These are phyloP conservation scores for Epirrhoe tristata DNA, from an alignment of 2,888 invertebrate species.

Conservation along the genomic window DNA sequence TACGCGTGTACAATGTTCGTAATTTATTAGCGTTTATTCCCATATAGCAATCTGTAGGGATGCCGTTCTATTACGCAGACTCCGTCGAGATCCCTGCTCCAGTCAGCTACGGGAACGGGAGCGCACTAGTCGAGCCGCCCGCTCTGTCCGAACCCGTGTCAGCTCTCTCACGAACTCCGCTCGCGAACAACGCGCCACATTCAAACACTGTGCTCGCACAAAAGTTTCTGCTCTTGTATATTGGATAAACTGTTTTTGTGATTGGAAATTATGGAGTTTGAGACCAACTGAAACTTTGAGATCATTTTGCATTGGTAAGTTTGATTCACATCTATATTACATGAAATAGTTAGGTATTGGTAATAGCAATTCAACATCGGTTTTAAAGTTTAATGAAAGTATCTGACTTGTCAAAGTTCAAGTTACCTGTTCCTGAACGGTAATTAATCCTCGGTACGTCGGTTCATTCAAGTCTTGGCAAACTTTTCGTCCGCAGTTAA, in stretches of 20 bases:
- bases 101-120: constrained; percentile 76
- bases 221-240: constrained; percentile 57
- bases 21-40: constrained; percentile 85
- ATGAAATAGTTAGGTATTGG: not conserved
- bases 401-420: constrained; percentile 38
- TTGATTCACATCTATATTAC: constrained; percentile 2
- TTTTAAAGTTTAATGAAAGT: constrained; percentile 11
- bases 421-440: constrained; percentile 48
- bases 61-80: constrained; percentile 84
- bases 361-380: not conserved
- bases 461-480: constrained; percentile 34
- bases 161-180: constrained; percentile 56
- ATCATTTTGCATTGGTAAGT: constrained; percentile 62
- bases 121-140: constrained; percentile 68
- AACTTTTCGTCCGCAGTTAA: constrained; percentile 59
- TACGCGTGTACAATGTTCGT: constrained; percentile 80
- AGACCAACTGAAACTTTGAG: constrained; percentile 60
- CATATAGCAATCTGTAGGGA: constrained; percentile 84
- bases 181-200: constrained; percentile 54
- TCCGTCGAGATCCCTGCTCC: constrained; percentile 80
- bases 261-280: constrained; percentile 64
- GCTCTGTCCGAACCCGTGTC: constrained; percentile 46
- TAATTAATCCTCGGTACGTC: constrained; percentile 53
- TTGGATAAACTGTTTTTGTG: constrained; percentile 61
- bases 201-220: constrained; percentile 59